Percentiles rank a stretch among this genome's conserved stretches.
These are phyloP conservation scores for Lamellibrachia satsuma DNA, from an alignment of 2,888 invertebrate genomes.

Conservation along the genomic window DNA sequence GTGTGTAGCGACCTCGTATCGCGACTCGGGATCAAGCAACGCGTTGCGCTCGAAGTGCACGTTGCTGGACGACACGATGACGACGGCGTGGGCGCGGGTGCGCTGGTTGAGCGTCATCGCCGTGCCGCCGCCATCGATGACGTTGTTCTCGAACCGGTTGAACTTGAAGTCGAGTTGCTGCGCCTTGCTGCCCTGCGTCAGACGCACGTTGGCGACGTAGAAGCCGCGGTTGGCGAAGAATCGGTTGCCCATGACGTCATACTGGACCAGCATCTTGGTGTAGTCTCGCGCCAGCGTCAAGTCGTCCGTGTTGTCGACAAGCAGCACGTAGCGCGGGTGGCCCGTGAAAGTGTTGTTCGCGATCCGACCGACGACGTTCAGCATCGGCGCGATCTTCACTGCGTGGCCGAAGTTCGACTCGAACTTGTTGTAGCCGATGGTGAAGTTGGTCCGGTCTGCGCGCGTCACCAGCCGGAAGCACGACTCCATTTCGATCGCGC, in stretches of 20 bases:
- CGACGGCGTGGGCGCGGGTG: constrained; percentile 89
- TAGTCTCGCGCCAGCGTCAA: constrained; percentile 60
- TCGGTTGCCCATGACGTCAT: constrained; percentile 73
- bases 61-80: constrained; percentile 91
- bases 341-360: constrained; percentile 87
- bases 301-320: constrained; percentile 79
- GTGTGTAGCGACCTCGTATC: constrained; percentile 95
- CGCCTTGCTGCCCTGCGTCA: constrained; percentile 85
- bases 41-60: constrained; percentile 89
- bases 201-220: constrained; percentile 86
- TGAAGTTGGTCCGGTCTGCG: constrained; percentile 55
- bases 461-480: constrained; percentile 74
- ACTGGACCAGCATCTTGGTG: constrained; percentile 56
- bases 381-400: constrained; percentile 57
- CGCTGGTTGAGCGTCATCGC: constrained; percentile 79
- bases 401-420: constrained; percentile 58
- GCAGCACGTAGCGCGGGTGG: constrained; percentile 80
- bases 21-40: constrained; percentile 87
- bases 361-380: constrained; percentile 63
- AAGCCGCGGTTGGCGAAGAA: constrained; percentile 88
- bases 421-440: constrained; percentile 57
- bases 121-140: constrained; percentile 78
- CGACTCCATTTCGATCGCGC: constrained; percentile 83
- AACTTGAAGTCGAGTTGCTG: constrained; percentile 86
- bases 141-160: constrained; percentile 87